phyloP scores from a whole-genome alignment of 2,797 vertebrate genomes.

The Eleutherodactylus coqui region DNA sequence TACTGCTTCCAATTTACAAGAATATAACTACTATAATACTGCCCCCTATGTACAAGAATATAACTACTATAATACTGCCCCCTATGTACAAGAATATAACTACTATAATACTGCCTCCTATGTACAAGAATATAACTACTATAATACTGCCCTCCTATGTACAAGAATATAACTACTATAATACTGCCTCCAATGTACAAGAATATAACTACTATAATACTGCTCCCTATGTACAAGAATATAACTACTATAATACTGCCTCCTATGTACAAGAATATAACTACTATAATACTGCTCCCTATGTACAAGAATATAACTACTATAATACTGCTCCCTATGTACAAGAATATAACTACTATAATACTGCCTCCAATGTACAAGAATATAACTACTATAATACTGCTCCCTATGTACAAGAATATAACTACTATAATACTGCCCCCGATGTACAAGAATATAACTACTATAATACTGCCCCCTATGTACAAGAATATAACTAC shows the following conservation, averaged over 20 bases:
- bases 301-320: background rate
- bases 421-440: too few species aligned
- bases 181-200: background rate
- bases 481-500: too few species aligned
- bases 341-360: background rate
- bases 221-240: background rate
- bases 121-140: conserved; percentile 2
- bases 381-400: conserved; percentile 9
- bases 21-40: too few species aligned
- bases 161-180: conserved; percentile 9
- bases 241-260: background rate
- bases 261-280: conserved; percentile 6
- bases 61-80: too few species aligned
- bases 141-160: background rate
- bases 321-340: background rate
- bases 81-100: conserved; percentile 4
- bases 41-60: too few species aligned
- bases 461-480: too few species aligned
- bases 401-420: background rate
- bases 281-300: conserved; percentile 1
- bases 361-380: background rate
- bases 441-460: too few species aligned
- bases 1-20: too few species aligned
- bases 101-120: background rate
- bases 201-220: conserved; percentile 16